phyloP scores from a whole-genome alignment of 2,888 invertebrate genomes.

The Synergus laeviventris region DNA sequence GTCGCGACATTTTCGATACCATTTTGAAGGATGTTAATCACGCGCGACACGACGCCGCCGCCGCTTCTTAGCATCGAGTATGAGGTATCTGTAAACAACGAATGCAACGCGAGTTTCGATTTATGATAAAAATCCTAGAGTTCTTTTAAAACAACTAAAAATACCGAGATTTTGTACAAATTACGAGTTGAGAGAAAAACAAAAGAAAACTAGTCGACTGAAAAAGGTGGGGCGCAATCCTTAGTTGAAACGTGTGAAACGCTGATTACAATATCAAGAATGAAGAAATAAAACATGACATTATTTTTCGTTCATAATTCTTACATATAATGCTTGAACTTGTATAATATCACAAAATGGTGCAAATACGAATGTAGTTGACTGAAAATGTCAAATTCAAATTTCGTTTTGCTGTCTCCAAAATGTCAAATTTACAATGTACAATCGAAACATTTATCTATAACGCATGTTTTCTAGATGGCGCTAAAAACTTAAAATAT shows the following conservation, averaged over 20 bases:
- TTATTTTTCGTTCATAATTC: not conserved
- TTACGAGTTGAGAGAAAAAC: not conserved
- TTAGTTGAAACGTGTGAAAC: not conserved
- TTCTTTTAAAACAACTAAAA: not conserved
- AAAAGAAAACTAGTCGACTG: not conserved
- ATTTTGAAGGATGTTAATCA: constrained; percentile 42
- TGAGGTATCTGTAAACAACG: not conserved
- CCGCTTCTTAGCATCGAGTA: constrained; percentile 26
- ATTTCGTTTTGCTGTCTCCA: not conserved
- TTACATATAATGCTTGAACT: not conserved
- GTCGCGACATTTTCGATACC: constrained; percentile 41
- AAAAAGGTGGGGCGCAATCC: not conserved
- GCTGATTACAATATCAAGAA: not conserved
- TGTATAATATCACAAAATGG: not conserved
- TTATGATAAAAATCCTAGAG: not conserved
- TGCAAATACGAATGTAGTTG: not conserved
- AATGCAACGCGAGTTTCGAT: not conserved
- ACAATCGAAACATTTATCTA: not conserved
- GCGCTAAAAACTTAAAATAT: not conserved
- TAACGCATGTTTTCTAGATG: not conserved
- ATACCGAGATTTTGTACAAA: not conserved
- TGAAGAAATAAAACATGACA: not conserved
- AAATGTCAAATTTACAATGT: not conserved
- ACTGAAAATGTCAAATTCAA: not conserved
- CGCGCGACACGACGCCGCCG: constrained; percentile 48